A percentile compares a stretch with the other conserved stretches of the same genome.
phyloP scores from a whole-genome alignment of 2,888 invertebrate genomes.

The Phengaris alcon region DNA sequence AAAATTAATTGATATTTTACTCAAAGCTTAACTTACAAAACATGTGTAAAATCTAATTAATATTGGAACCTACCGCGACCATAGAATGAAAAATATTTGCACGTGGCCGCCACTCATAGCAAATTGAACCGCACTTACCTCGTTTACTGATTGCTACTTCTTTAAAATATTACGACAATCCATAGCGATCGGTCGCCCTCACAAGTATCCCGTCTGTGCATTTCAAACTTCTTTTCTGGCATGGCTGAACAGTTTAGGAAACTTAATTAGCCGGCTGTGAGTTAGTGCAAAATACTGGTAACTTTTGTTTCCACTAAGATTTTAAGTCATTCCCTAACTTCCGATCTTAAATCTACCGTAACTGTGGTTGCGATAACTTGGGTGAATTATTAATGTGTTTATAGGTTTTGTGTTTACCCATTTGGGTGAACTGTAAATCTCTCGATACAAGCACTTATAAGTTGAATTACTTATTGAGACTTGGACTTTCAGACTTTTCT shows the following conservation, averaged over 20 bases:
- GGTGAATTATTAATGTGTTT: slow-evolving; percentile 18
- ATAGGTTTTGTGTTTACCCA: slow-evolving; percentile 15
- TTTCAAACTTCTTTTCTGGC: slow-evolving; percentile 49
- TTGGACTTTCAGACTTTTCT: not conserved
- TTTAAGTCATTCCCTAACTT: slow-evolving; percentile 30
- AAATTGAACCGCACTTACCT: too few species aligned
- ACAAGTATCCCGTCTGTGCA: not conserved
- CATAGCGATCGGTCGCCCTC: not conserved
- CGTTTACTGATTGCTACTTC: too few species aligned
- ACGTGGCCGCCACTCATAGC: too few species aligned
- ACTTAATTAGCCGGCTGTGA: slow-evolving; percentile 38
- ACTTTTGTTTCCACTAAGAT: slow-evolving; percentile 25
- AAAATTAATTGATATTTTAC: too few species aligned
- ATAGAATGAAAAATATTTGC: too few species aligned
- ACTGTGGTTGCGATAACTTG: slow-evolving; percentile 24
- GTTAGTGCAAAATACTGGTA: slow-evolving; percentile 34
- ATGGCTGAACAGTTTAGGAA: slow-evolving; percentile 50
- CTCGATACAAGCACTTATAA: not conserved
- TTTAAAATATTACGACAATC: too few species aligned
- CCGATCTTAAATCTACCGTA: slow-evolving; percentile 30
- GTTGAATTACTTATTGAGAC: not conserved
- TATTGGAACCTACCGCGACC: too few species aligned
- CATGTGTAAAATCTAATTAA: too few species aligned
- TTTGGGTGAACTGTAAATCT: slow-evolving; percentile 16
- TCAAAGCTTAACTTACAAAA: too few species aligned